A percentile compares a stretch with the other conserved stretches of the same genome.
These are phyloP conservation scores for Notamacropus eugenii DNA, from an alignment of 2,797 vertebrate species.

Conservation along the genomic window DNA sequence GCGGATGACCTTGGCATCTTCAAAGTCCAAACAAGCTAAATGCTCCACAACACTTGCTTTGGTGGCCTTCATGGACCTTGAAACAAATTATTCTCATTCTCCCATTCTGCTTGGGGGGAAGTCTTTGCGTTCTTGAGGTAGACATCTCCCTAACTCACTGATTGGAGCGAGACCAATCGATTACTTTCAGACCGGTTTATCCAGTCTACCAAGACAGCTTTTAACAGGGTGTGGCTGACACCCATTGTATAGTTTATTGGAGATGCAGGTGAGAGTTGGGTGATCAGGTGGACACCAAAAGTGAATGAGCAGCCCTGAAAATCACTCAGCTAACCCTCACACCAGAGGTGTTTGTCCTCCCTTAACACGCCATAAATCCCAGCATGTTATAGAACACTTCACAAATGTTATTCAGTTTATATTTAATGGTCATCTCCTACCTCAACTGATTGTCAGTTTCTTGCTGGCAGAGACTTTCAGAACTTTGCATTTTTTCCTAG, in stretches of 20 bases:
- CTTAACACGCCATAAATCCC: not conserved
- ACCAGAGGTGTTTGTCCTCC: not conserved
- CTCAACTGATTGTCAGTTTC: too few species aligned
- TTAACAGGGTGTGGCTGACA: not conserved
- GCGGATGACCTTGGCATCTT: not conserved
- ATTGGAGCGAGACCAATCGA: not conserved
- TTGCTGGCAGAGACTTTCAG: not conserved
- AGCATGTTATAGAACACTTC: not conserved
- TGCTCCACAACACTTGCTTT: not conserved
- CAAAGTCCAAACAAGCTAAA: not conserved
- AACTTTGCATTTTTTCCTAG: not conserved
- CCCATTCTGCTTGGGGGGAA: not conserved
- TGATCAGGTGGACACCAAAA: not conserved
- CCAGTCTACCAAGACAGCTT: not conserved
- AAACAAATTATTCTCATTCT: not conserved
- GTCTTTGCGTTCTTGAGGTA: not conserved
- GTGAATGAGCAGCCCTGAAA: not conserved
- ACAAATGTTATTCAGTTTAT: not conserved
- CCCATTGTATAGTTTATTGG: not conserved
- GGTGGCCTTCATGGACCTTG: not conserved
- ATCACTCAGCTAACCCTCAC: not conserved
- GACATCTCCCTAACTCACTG: not conserved
- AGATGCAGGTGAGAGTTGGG: not conserved
- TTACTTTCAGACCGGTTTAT: not conserved
- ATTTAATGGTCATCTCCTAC: not conserved